Evolutionary conservation across 2,888 invertebrate species (phyloP).

Genomic region (Anagyrus pseudococci): DNA sequence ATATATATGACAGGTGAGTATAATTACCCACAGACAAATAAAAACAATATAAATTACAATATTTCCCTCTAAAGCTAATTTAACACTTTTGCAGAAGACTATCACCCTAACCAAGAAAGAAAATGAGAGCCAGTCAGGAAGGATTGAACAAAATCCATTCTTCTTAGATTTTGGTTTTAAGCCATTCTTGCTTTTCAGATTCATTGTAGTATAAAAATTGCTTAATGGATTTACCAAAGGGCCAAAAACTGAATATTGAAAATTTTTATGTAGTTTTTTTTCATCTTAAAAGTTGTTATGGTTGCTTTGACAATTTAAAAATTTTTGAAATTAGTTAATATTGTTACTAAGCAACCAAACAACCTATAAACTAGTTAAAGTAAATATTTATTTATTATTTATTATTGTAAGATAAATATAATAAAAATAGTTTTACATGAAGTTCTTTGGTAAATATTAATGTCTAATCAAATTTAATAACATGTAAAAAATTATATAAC

Average conservation of each 20-base stretch:
- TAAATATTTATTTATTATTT: too few species aligned
- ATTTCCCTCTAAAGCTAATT: constrained; percentile 3
- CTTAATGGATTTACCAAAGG: constrained; percentile 20
- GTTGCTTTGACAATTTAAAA: constrained; percentile 22
- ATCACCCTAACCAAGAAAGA: constrained; percentile 33
- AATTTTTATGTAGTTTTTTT: constrained; percentile 24
- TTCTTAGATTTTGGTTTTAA: constrained; percentile 32
- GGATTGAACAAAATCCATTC: constrained; percentile 28
- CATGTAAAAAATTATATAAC: too few species aligned
- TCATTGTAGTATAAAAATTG: constrained; percentile 24
- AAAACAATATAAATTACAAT: constrained; percentile 22
- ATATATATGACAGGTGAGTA: constrained; percentile 16
- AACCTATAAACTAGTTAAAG: neutral
- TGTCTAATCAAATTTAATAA: too few species aligned
- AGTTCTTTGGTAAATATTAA: too few species aligned
- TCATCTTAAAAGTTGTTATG: constrained; percentile 11
- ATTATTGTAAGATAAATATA: too few species aligned
- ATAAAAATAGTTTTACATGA: too few species aligned
- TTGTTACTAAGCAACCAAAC: constrained; percentile 32
- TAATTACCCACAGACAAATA: constrained; percentile 21
- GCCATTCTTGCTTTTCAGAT: constrained; percentile 25
- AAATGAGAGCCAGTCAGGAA: constrained; percentile 37
- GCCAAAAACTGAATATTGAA: constrained; percentile 24
- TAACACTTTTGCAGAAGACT: constrained; percentile 5
- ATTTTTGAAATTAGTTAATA: constrained; percentile 19